Evolutionary conservation across 1,140 invertebrate genomes (phyloP), one percentile per base, ranked within the genome.

Genomic region (Zophobas atratus): DNA sequence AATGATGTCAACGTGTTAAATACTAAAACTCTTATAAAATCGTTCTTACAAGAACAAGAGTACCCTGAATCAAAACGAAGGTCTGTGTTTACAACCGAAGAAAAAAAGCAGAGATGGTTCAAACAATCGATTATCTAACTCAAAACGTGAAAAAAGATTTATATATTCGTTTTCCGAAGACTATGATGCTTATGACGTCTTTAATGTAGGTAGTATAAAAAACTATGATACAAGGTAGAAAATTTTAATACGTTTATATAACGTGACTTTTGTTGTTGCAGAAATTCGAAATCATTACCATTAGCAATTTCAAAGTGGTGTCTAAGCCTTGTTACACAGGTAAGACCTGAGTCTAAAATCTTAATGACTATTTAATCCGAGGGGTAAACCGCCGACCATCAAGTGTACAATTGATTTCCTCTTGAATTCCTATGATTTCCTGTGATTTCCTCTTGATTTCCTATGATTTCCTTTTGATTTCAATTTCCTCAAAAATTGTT

Each of bases 281-380:
- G 83, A 82, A 79, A 75, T 82, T 83, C 60, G 83, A 81, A 43
- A 70, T 78, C 39, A 71, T 78, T 1, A 77, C 82, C 2, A 84
- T 85, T 5, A 84, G 80, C 0, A 84, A 85, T 70, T 74, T 83
- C 34, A 81, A 81, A 55, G 39, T 84, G 38, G 73, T 85, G 6
- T 81, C 80, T 1, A 84, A 85, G 38, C 79, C 81, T 20, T 85
- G 84, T 75, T 82, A 84, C 60, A 75, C 70, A 43, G 82, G 82
- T 84, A 74, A 77, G 75, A 53, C 38, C 1, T 48, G 35, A 55
- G 35, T 34, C n/a, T 51, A 4, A 51, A 6, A 1, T 33, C 20
- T 1, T 1, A 55, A 32, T 33, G 2, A n/a, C 20, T 20, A 20
- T 20, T 20, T 20, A 20, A 20, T 20, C 20, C 20, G 20, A 20